phyloP scores from a whole-genome alignment of 2,797 vertebrate genomes.

The Hoplostethus atlanticus region DNA sequence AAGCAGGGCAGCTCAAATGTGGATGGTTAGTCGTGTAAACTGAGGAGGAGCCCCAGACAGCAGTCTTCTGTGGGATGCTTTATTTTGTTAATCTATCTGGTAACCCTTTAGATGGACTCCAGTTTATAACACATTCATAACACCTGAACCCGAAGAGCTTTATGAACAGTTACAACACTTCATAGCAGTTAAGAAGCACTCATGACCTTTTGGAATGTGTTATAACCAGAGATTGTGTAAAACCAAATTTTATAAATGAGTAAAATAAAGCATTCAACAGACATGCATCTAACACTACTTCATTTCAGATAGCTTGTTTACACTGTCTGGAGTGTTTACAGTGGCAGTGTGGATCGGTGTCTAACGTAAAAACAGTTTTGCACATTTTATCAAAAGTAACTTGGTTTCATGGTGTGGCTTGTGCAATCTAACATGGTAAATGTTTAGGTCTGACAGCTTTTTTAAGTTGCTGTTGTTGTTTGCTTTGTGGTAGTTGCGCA shows the following conservation, averaged over 20 bases:
- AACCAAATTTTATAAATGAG: background rate
- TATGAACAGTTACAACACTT: background rate
- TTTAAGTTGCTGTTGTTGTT: background rate
- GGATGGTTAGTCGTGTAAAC: constrained; percentile 49
- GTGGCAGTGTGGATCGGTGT: background rate
- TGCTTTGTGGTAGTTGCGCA: background rate
- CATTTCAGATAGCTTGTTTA: constrained; percentile 38
- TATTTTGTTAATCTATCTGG: constrained; percentile 22
- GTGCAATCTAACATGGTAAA: background rate
- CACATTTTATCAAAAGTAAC: too few species aligned
- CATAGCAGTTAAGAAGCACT: background rate
- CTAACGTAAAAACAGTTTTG: constrained; percentile 7
- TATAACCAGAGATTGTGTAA: background rate
- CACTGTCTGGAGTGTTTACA: constrained; percentile 29
- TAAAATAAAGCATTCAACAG: background rate
- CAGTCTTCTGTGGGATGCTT: constrained; percentile 60
- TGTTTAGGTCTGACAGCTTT: background rate
- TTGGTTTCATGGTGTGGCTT: too few species aligned
- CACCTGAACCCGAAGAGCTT: background rate
- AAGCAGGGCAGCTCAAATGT: constrained; percentile 46
- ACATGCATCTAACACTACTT: constrained; percentile 14
- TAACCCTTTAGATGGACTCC: constrained; percentile 25
- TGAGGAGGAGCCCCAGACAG: constrained; percentile 35
- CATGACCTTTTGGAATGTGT: background rate
- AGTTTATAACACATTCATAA: constrained; percentile 4